Evolutionary conservation across 2,888 invertebrate genomes (phyloP), one percentile per base, ranked within the genome.

Genomic region (Tachina fera): DNA sequence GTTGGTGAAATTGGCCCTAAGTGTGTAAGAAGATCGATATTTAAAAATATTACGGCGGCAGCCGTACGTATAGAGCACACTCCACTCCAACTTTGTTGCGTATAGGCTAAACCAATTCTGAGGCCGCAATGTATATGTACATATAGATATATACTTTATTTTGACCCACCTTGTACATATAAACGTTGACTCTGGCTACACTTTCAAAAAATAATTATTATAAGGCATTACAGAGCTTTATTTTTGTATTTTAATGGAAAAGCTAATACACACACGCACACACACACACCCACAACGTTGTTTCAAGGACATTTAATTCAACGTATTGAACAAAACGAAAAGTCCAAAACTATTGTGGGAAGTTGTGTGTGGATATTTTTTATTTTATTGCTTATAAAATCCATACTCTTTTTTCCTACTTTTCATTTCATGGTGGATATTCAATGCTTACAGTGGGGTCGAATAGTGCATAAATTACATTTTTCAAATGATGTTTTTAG

Each of bases 271-370:
- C 31, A 31, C 31, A 31, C 31, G 11, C 19, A 19, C 19, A 22
- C 11, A 11, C 22, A 19, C 51, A 19, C 53, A 10, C 10, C 2
- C 43, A 72, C 16, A 61, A 22, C 16, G 19, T 47, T 56, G 19
- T 63, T 71, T 71, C 63, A 71, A 79, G 79, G 79, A 71, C 71
- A n/a, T 63, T 72, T 11, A 39, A 14, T 43, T 53, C 1, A 6
- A 63, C 16, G 65, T 72, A 72, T 47, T 58, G 72, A 58, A 80
- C 58, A 14, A 5, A 16, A 67, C 47, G 22, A 14, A 58, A 63
- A 31, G 47, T 51, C 11, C 65, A 67, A 58, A 31, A 41, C 14
- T 22, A 58, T 22, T 56, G 49, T 47, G 2, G 47, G 39, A 79
- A 72, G 45, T 65, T 45, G 10, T 47, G 9, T 31, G 22, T 61